These are phyloP conservation scores for Pandemis heparana DNA, from an alignment of 2,888 invertebrate species.

Conservation along the genomic window DNA sequence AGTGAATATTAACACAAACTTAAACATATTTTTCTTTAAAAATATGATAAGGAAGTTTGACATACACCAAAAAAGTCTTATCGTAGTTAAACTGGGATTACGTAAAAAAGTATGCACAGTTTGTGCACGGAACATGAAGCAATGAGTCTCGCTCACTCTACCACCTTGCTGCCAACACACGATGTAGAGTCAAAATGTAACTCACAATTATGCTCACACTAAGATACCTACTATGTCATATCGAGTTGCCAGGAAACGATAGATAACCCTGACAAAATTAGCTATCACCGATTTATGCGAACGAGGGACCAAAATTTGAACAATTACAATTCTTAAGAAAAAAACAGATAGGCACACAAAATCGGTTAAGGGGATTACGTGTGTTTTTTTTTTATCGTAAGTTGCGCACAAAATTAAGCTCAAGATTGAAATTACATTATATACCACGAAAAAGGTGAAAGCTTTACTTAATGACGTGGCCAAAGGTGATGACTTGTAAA, in stretches of 20 bases:
- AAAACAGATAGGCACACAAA: background rate
- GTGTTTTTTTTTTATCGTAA: no score
- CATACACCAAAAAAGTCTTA: conserved; percentile 40
- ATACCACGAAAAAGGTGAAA: no score
- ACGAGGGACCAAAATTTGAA: background rate
- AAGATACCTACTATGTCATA: conserved; percentile 44
- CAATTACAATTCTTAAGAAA: background rate
- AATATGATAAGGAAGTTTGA: conserved; percentile 46
- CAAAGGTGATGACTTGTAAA: no score
- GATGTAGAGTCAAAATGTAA: conserved; percentile 4
- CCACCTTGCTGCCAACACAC: background rate
- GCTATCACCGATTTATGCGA: conserved; percentile 45
- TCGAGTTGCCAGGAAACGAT: conserved; percentile 56
- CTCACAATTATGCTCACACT: background rate
- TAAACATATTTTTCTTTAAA: conserved; percentile 32
- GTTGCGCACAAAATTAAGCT: no score
- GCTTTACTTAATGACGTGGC: no score
- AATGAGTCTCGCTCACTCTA: background rate
- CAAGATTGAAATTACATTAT: no score
- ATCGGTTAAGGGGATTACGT: no score
- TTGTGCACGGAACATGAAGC: conserved; percentile 8
- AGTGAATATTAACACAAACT: background rate
- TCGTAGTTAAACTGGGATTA: conserved; percentile 22
- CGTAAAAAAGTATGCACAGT: conserved; percentile 14
- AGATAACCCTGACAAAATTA: conserved; percentile 60